Conservation (phyloP, 2,888 invertebrate species). For the Caenorhabditis sinica region DNA sequence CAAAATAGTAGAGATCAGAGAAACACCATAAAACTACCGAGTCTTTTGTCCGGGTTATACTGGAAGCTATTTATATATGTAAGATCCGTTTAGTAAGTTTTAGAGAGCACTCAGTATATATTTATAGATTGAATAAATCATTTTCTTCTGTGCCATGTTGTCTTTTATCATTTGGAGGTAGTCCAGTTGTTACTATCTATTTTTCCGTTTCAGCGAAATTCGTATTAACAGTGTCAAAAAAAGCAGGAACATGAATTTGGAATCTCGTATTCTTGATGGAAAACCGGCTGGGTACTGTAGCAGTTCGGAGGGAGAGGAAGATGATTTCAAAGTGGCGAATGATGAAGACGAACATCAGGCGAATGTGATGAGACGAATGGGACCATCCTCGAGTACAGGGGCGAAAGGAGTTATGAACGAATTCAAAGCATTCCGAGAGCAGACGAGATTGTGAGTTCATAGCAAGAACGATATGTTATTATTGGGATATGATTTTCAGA, state of each 20-base stretch:
- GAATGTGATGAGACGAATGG: slow-evolving; percentile 70
- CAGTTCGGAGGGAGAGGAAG: slow-evolving; percentile 81
- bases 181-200: not conserved
- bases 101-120: not conserved
- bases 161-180: not conserved
- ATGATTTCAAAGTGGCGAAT: slow-evolving; percentile 72
- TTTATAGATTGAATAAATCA: not conserved
- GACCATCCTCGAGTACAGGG: slow-evolving; percentile 68
- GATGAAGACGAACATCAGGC: slow-evolving; percentile 74
- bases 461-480: no score
- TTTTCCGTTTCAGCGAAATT: not conserved
- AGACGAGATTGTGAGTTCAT: slow-evolving; percentile 58
- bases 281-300: slow-evolving; percentile 82
- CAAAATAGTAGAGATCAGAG: slow-evolving; percentile 1
- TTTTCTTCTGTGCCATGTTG: not conserved
- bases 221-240: not conserved
- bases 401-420: slow-evolving; percentile 75
- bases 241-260: slow-evolving; percentile 65
- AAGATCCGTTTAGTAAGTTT: not conserved
- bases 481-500: slow-evolving; percentile 46
- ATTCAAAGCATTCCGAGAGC: slow-evolving; percentile 66
- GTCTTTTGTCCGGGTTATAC: slow-evolving; percentile 47
- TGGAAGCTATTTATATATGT: slow-evolving; percentile 29
- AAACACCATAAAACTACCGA: slow-evolving; percentile 18
- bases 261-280: slow-evolving; percentile 81